Percentiles rank a stretch among this genome's conserved stretches.
Conservation (phyloP, 2,888 invertebrate species). For the Patella depressa region DNA sequence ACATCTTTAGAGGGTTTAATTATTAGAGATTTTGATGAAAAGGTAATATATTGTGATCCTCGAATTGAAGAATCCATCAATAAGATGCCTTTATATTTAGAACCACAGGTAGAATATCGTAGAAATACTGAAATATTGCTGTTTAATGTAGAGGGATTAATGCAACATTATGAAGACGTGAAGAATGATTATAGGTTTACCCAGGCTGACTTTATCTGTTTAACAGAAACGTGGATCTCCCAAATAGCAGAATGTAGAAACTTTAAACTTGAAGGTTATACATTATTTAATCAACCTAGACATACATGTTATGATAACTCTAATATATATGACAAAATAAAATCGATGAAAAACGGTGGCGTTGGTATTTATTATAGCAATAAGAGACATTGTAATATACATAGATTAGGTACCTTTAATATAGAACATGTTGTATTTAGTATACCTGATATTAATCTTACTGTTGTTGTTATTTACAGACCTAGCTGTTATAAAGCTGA, state of each 20-base stretch:
- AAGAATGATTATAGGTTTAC: not conserved
- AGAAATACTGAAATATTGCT: not conserved
- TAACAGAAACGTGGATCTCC: not conserved
- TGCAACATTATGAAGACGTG: not conserved
- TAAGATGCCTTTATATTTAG: slow-evolving; percentile 17
- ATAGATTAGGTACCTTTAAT: not conserved
- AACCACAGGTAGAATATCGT: not conserved
- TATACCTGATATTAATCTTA: too few species aligned
- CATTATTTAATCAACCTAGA: not conserved
- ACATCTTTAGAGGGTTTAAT: slow-evolving; percentile 26
- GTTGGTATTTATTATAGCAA: not conserved
- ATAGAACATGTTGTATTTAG: not conserved
- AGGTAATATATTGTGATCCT: slow-evolving; percentile 24
- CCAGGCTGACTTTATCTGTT: not conserved
- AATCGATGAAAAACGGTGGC: not conserved
- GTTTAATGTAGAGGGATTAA: not conserved
- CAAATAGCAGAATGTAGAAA: not conserved
- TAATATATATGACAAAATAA: not conserved
- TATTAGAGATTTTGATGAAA: slow-evolving; percentile 21
- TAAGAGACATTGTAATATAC: not conserved
- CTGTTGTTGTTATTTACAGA: too few species aligned
- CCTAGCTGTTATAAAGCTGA: too few species aligned
- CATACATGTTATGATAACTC: not conserved
- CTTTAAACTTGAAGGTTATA: not conserved
- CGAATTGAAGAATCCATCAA: slow-evolving; percentile 14